A percentile compares a stretch with the other conserved stretches of the same genome.
Evolutionary conservation across 1,140 invertebrate species (phyloP).

Genomic region (Stegodyphus dumicola): DNA sequence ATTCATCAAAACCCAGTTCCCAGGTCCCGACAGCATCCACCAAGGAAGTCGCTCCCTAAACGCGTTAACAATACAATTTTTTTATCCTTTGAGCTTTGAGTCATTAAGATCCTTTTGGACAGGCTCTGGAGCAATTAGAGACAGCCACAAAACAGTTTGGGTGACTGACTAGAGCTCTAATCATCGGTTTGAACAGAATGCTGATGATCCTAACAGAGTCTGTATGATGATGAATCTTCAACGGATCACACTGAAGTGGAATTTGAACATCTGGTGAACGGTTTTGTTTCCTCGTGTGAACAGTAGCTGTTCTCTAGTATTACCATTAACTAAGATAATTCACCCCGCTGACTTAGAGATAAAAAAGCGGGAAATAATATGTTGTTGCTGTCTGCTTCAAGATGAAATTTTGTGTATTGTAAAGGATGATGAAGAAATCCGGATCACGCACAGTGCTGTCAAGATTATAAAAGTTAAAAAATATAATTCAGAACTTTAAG

Average conservation of each 20-base stretch:
- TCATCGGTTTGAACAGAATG: slow-evolving; percentile 22
- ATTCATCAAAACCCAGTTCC: slow-evolving; percentile 32
- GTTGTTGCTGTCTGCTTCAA: background rate
- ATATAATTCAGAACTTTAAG: background rate
- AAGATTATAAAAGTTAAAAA: background rate
- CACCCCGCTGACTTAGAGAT: slow-evolving; percentile 4
- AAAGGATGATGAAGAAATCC: slow-evolving; percentile 17
- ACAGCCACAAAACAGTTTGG: slow-evolving; percentile 47
- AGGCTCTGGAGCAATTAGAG: slow-evolving; percentile 38
- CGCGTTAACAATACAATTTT: background rate
- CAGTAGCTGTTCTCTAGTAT: slow-evolving; percentile 34
- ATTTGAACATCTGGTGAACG: slow-evolving; percentile 27
- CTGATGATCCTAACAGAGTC: slow-evolving; percentile 25
- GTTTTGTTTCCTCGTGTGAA: slow-evolving; percentile 24
- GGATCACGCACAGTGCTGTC: slow-evolving; percentile 20
- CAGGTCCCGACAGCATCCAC: background rate
- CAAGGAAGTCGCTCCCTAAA: background rate
- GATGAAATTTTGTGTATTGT: background rate
- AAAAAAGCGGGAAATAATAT: slow-evolving; percentile 43
- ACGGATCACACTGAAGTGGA: background rate
- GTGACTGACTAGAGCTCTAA: slow-evolving; percentile 47
- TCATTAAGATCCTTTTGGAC: slow-evolving; percentile 48
- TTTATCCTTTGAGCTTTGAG: background rate
- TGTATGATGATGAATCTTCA: slow-evolving; percentile 38
- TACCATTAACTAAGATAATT: slow-evolving; percentile 47